Conservation (phyloP, 2,113 vertebrate genomes). For the Lepus europaeus region DNA sequence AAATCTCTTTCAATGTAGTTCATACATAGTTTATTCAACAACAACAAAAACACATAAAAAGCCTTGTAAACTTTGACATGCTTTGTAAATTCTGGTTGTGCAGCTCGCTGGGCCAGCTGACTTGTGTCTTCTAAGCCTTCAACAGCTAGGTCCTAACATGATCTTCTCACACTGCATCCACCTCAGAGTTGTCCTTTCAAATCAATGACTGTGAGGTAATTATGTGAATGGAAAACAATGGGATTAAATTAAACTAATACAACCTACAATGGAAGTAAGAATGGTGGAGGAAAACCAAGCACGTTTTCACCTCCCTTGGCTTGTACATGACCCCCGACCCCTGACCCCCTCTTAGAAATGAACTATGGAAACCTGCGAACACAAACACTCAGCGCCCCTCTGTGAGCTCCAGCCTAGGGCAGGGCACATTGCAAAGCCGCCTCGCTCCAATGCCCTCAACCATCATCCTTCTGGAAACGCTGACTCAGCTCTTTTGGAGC, state of each 20-base stretch:
- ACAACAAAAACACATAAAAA: conserved; percentile 9
- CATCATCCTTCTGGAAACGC: background rate
- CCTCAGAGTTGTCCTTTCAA: background rate
- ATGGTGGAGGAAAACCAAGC: background rate
- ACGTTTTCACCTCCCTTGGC: background rate
- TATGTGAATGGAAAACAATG: background rate
- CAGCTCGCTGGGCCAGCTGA: background rate
- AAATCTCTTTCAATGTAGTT: background rate
- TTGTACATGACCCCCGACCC: background rate
- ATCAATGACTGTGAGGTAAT: background rate
- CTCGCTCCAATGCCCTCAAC: background rate
- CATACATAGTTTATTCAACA: background rate
- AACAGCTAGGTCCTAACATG: background rate
- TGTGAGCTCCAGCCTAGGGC: background rate
- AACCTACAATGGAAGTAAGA: background rate
- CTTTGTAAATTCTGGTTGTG: background rate
- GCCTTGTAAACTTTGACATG: background rate
- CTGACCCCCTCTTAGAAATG: background rate
- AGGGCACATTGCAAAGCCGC: background rate
- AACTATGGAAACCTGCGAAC: conserved; percentile 30
- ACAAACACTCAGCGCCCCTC: background rate
- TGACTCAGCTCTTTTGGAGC: background rate
- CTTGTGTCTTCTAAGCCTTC: background rate
- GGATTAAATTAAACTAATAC: background rate
- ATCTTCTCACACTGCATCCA: background rate